A percentile compares a stretch with the other conserved stretches of the same genome.
These are phyloP conservation scores for Pemphredon lugubris DNA, from an alignment of 2,888 invertebrate genomes.

Conservation along the genomic window DNA sequence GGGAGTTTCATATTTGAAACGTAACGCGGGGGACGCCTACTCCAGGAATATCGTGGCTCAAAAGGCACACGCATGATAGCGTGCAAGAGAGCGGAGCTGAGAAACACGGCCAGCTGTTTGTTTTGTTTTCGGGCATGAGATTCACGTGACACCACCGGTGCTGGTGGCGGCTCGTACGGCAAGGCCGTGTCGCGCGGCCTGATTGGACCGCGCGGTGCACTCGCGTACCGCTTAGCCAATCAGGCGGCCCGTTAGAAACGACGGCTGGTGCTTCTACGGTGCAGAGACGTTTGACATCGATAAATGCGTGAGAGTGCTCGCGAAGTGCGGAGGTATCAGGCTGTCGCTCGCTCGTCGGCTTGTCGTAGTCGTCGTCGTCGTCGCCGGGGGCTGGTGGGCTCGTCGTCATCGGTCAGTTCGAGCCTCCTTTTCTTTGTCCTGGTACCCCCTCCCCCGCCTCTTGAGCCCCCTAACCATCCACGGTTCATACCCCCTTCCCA, in stretches of 20 bases:
- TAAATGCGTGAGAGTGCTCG: constrained; percentile 85
- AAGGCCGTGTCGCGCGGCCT: constrained; percentile 73
- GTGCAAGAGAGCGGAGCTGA: constrained; percentile 47
- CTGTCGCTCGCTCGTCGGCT: constrained; percentile 83
- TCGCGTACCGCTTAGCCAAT: constrained; percentile 83
- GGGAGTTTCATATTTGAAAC: not conserved
- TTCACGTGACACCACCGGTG: constrained; percentile 85
- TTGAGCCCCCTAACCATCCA: too few relatives aligned
- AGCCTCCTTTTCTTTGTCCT: constrained; percentile 54
- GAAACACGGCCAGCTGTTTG: constrained; percentile 81
- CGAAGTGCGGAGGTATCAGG: constrained; percentile 84
- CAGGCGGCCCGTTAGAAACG: constrained; percentile 76
- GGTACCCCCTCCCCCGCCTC: constrained; percentile 27
- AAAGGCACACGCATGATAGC: constrained; percentile 55
- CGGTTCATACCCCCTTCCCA: constrained; percentile 28
- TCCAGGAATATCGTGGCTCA: constrained; percentile 32
- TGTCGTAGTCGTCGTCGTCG: constrained; percentile 52
- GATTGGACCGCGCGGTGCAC: constrained; percentile 83
- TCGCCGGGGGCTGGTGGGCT: constrained; percentile 68
- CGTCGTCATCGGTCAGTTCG: constrained; percentile 66
- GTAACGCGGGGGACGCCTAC: not conserved
- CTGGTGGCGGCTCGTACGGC: constrained; percentile 74
- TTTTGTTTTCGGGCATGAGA: constrained; percentile 88
- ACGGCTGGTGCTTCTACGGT: constrained; percentile 83
- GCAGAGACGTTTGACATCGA: constrained; percentile 85